Evolutionary conservation across 1,140 invertebrate species (phyloP), one percentile per base, ranked within the genome.

Genomic region (Mya arenaria): DNA sequence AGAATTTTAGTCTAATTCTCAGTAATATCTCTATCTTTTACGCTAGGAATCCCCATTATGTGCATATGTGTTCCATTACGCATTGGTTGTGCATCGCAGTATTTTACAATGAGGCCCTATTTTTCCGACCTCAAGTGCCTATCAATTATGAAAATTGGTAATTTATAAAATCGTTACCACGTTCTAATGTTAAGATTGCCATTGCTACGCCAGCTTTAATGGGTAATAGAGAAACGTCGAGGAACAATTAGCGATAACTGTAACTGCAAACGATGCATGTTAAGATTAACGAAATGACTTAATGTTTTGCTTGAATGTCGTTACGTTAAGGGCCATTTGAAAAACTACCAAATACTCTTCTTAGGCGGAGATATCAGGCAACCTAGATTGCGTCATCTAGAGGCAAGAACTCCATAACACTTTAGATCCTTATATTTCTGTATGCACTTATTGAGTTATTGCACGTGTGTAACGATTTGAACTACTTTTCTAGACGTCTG

Each of bases 71-170:
- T 69, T 19, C 66, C 37, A 80, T 80, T 80, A 80, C 36, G 56
- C 34, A 69, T 60, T n/a, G n/a, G n/a, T n/a, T 68, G 56, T 69
- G 77, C 66, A 44, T 13, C 15, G 30, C 48, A 68, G 37, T 80
- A 32, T 52, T 32, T 8, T 52, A 60, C 30, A 32, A 39, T 25
- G 25, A 37, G 44, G 39, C 39, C 8, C 58, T 41, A 56, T 78
- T 66, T 78, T n/a, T 36, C 41, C 36, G 44, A 55, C 39, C 28
- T 39, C 13, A 62, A 80, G 52, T 71, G 41, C 52, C 77, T 56
- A 80, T 71, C 63, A 68, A 80, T 80, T 80, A 80, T 34, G 65
- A 80, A 56, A 71, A 80, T 41, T 62, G 52, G 77, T 60, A 80
- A 71, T 80, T 80, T 80, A 80, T 71, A 66, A 60, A 71, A 80